A percentile compares a stretch with the other conserved stretches of the same genome.
phyloP scores from a whole-genome alignment of 1,140 invertebrate species.

The Druon quercuslanigerum region DNA sequence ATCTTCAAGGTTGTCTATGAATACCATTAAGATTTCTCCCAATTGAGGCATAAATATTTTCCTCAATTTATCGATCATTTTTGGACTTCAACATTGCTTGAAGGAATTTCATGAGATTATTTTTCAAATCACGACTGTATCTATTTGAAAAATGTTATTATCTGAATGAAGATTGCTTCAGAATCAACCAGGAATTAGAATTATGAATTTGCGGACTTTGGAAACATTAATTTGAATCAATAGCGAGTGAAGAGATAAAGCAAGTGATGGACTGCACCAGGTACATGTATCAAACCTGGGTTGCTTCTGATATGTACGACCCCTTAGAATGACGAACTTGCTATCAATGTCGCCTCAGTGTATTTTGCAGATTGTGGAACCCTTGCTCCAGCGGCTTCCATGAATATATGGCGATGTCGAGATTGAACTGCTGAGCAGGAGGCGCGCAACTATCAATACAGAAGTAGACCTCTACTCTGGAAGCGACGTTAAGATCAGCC shows the following conservation, averaged over 20 bases:
- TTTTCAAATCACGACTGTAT: too few relatives aligned
- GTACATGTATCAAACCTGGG: not conserved
- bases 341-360: slow-evolving; percentile 33
- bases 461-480: slow-evolving; percentile 46
- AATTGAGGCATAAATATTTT: too few relatives aligned
- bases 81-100: too few relatives aligned
- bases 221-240: not conserved
- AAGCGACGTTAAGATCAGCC: slow-evolving; percentile 42
- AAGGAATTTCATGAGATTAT: too few relatives aligned
- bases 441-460: slow-evolving; percentile 52
- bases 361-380: slow-evolving; percentile 40
- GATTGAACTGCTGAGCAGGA: slow-evolving; percentile 43
- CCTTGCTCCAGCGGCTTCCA: slow-evolving; percentile 37
- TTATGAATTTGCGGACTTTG: too few relatives aligned
- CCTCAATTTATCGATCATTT: too few relatives aligned
- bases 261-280: not conserved
- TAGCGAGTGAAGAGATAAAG: not conserved
- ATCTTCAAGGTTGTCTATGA: too few relatives aligned
- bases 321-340: slow-evolving; percentile 5
- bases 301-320: slow-evolving; percentile 17
- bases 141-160: too few relatives aligned
- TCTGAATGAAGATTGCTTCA: too few relatives aligned
- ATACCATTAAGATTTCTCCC: too few relatives aligned
- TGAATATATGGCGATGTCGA: slow-evolving; percentile 44
- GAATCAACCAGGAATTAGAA: too few relatives aligned